Base-by-base conservation (phyloP, 2,113 vertebrate genomes). In the Castor canadensis region DNA sequence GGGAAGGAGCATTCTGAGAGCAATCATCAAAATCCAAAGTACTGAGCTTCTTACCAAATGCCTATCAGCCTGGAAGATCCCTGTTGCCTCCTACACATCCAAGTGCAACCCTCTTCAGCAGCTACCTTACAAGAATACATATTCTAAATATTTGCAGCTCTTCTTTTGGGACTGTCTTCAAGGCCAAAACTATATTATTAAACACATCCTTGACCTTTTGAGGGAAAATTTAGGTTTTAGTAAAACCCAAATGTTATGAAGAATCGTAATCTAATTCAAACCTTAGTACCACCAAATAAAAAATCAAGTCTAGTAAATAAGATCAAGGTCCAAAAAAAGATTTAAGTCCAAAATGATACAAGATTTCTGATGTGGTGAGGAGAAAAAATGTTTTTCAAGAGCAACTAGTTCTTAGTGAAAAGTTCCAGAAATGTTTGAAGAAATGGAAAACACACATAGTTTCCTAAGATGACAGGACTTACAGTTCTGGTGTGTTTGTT, bases 401-500 rank as follows among this genome's bases (percentile, higher is more conserved):
- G 19, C 92, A 66, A 71, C 38, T 32, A 10, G 69, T 54, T 93
- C 60, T 85, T 62, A 54, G 13, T 60, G 69, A 91, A 9, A 60
- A 75, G 67, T 87, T 95, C 49, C 94, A 93, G 80, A 93, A 95
- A 83, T 24, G 26, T 83, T 64, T 82, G 67, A 79, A 93, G 94
- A 97, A 76, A 94, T 96, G 82, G 75, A 91, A 97, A 97, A 66
- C 76, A 75, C 43, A 22, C 49, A 4, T 58, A 67, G 62, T 40
- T 95, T 77, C 69, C 17, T 86, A 38, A 76, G 86, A 84, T 89
- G 91, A 69, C 86, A 91, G 47, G 87, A 10, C 93, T 92, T 92
- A 71, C 88, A 83, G 69, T 86, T 87, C 85, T 71, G 35, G 28
- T 20, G 24, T 96, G 94, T 96, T 97, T 97, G 91, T 94, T 94